These are phyloP conservation scores for Hermaeophaga mercurialis DNA, from an alignment of 2,888 invertebrate genomes.

Conservation along the genomic window DNA sequence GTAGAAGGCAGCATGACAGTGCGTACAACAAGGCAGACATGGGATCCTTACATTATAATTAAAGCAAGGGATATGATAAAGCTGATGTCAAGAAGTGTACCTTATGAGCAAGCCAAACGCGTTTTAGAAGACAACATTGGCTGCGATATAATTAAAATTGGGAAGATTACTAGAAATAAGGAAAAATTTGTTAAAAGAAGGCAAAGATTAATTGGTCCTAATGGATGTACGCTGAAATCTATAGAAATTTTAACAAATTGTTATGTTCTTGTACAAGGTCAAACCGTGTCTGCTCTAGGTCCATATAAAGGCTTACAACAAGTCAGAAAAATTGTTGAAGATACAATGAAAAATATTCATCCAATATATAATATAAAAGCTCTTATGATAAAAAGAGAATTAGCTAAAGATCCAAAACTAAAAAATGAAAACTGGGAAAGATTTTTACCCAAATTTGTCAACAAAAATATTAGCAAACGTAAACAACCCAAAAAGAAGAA, in stretches of 20 bases:
- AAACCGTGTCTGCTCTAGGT: conserved; percentile 95
- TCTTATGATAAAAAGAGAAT: conserved; percentile 95
- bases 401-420: conserved; percentile 90
- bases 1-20: conserved; percentile 96
- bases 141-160: conserved; percentile 97
- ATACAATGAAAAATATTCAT: conserved; percentile 98
- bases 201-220: conserved; percentile 93
- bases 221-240: conserved; percentile 97
- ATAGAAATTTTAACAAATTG: conserved; percentile 95
- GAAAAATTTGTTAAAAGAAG: conserved; percentile 95
- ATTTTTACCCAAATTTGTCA: conserved; percentile 91
- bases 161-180: conserved; percentile 84
- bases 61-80: conserved; percentile 97
- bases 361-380: conserved; percentile 98
- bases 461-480: conserved; percentile 84
- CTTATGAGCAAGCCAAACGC: conserved; percentile 90
- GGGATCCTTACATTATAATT: conserved; percentile 97
- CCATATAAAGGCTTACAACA: conserved; percentile 90
- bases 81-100: conserved; percentile 92
- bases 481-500: conserved; percentile 88
- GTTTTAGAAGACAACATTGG: conserved; percentile 88
- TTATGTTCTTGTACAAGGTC: conserved; percentile 96
- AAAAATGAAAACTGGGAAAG: conserved; percentile 96
- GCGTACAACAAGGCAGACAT: conserved; percentile 92
- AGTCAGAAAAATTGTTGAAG: conserved; percentile 88